Conservation (phyloP, 1,140 invertebrate genomes). For the Cotesia glomerata region DNA sequence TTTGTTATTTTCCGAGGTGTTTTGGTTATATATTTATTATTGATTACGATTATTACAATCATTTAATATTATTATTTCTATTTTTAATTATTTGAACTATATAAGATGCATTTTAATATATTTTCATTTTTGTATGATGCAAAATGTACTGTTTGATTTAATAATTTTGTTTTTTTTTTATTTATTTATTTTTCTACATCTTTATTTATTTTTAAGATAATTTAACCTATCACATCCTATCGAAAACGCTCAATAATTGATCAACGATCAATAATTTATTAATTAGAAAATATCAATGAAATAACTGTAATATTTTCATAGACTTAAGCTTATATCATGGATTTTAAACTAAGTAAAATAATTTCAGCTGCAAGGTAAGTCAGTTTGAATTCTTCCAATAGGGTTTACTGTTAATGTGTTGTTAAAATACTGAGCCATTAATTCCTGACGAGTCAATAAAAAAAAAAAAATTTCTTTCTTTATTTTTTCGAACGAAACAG, state of each 20-base stretch:
- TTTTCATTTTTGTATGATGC: slow-evolving; percentile 64
- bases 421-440: slow-evolving; percentile 44
- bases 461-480: slow-evolving; percentile 3
- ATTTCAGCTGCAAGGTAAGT: slow-evolving; percentile 33
- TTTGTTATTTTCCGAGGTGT: slow-evolving; percentile 63
- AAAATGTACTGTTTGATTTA: slow-evolving; percentile 65
- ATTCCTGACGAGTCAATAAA: slow-evolving; percentile 37
- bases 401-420: slow-evolving; percentile 32
- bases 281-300: too few species aligned
- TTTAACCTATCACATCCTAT: slow-evolving; percentile 55
- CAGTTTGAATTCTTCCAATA: slow-evolving; percentile 21
- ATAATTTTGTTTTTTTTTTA: slow-evolving; percentile 60
- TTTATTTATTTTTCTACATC: slow-evolving; percentile 36
- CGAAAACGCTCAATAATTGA: not conserved
- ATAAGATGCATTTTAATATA: slow-evolving; percentile 65
- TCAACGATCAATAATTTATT: too few species aligned
- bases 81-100: slow-evolving; percentile 53
- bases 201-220: slow-evolving; percentile 1
- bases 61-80: slow-evolving; percentile 47
- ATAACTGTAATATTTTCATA: slow-evolving; percentile 18
- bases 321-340: slow-evolving; percentile 7
- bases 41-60: slow-evolving; percentile 53
- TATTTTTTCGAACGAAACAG: not conserved
- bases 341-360: slow-evolving; percentile 1
- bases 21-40: slow-evolving; percentile 64